Conservation (phyloP, 2,888 invertebrate species). For the Xestia ashworthii region DNA sequence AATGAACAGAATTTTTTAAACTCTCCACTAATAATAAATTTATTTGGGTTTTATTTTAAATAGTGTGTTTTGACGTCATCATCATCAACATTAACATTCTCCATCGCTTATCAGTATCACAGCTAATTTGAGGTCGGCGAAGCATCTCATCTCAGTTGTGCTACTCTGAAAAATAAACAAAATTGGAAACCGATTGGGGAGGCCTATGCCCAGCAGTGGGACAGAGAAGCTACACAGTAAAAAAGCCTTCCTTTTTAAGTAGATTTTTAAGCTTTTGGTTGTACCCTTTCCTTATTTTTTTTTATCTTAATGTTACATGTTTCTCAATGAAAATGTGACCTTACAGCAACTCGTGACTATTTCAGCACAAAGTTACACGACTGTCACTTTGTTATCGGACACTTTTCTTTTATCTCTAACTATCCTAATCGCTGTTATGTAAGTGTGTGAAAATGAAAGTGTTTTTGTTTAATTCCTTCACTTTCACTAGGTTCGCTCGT, state of each 20-base stretch:
- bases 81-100: not conserved
- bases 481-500: not conserved
- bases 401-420: slow-evolving; percentile 11
- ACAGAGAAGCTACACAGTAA: no score
- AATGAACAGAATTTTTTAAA: not conserved
- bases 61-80: not conserved
- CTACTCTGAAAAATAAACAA: not conserved
- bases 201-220: no score
- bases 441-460: slow-evolving; percentile 5
- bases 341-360: slow-evolving; percentile 32
- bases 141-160: not conserved
- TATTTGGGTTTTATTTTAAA: not conserved
- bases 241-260: no score
- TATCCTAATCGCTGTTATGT: slow-evolving; percentile 2
- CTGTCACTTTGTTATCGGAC: not conserved
- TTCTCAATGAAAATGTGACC: slow-evolving; percentile 16
- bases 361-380: slow-evolving; percentile 2
- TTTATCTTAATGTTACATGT: not conserved
- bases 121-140: not conserved
- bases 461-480: not conserved
- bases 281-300: not conserved
- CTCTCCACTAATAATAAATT: not conserved
- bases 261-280: not conserved
- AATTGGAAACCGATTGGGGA: no score
- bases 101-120: not conserved